Base-by-base conservation (phyloP, 1,140 invertebrate species). In the Anastatus disparis region DNA sequence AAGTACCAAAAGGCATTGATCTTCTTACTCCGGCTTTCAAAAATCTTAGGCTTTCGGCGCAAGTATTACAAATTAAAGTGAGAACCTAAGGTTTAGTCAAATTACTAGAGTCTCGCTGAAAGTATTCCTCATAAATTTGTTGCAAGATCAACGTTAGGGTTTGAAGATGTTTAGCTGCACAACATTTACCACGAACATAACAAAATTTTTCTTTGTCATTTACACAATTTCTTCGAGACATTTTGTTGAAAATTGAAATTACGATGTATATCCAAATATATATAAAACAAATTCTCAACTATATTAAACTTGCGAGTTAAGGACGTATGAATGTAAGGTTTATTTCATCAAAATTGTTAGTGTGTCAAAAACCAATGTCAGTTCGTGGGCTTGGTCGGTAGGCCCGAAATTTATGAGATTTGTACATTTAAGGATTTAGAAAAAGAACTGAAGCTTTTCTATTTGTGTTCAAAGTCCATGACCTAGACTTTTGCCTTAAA, bases 11-110 rank as follows among this genome's bases (percentile, higher is more conserved):
- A 79, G 67, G 63, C 61, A 78, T 50, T 46, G 50, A 50, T 26
- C 46, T 50, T 53, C 53, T n/a, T 9, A 24, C 70, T 56, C 56
- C 63, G 17, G 68, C 70, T 13, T 31, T 27, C 71, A 64, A 76
- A 20, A 35, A n/a, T 17, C 42, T 44, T 46, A 76, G 53, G 62
- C 29, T n/a, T 42, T 73, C 52, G 8, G 53, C 31, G 68, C 44
- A 76, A 29, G 40, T 40, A 22, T 35, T 68, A 59, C 67, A 70
- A 12, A 59, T 26, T 56, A 56, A 62, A n/a, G 67, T 67, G 61
- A 67, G 72, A 17, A 58, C 31, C 72, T 69, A 78, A 38, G 31
- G 27, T 70, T 74, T 71, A 58, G 74, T 66, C 72, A 73, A 68
- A 52, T 76, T 24, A 7, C 48, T 40, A 70, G 71, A 55, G 53